Base-by-base conservation (phyloP, 2,797 vertebrate genomes). In the Tenualosa thibaudeaui region DNA sequence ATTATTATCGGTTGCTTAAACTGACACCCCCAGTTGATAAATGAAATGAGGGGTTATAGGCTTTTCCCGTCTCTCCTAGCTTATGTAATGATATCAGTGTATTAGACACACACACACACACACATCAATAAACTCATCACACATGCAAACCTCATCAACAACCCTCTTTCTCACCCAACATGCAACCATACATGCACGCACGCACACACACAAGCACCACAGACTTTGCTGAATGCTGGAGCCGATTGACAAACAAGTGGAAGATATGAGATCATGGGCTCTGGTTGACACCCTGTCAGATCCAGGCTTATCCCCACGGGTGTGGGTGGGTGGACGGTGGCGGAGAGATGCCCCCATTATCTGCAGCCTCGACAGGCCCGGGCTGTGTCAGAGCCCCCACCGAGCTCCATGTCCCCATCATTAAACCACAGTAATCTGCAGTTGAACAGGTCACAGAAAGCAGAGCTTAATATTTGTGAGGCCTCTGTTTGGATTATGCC, bases 41-140 rank as follows among this genome's bases (percentile, higher is more conserved):
- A 71, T 40, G 13, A 71, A 71, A 37, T 71, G 26, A 71, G 31
- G 26, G 31, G 31, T 8, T 7, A 51, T 9, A 51, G 50, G 50
- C 50, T 51, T 51, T 62, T 5, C 65, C 0, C 65, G 40, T 71
- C 65, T 31, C 65, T 17, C 65, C 12, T 10, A 68, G 4, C 26
- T 71, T 71, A 71, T 37, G 62, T 71, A 71, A 71, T 71, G 60
- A 71, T 31, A 71, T 71, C 17, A 71, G 60, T 12, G 7, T 31
- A 46, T 46, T 6, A 46, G 3, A 83, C 62, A 2, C 37, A 81
- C 84, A 81, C 3, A n/a, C 46, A 86, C 8, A 51, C 81, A 60
- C 84, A 78, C 78, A 88, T 62, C 53, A 54, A 84, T 75, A 24
- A 83, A 85, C 83, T 53, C 53, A 82, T 51, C 84, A 53, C 46